phyloP scores from a whole-genome alignment of 30 jellyfish, hydroid and myxozoan species.

The Hydractinia symbiolongicarpus region DNA sequence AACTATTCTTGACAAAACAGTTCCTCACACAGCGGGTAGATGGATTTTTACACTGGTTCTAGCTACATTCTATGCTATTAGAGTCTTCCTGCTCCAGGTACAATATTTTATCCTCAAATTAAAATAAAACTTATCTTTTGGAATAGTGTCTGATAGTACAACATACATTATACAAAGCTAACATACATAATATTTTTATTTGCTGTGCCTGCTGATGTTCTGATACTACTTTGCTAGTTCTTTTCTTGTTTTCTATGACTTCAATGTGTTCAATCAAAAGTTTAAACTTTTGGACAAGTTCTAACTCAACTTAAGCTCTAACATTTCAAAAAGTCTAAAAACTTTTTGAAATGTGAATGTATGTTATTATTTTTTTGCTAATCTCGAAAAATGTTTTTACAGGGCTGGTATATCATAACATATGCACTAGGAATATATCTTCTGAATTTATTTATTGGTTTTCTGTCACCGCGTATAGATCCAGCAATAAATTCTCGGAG shows the following conservation, averaged over 20 bases:
- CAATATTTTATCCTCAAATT: neutral
- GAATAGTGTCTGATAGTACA: no score
- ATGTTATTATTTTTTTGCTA: no score
- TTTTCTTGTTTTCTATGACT: no score
- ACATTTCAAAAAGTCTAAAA: no score
- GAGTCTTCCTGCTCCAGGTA: slow-evolving; percentile 85
- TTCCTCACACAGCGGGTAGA: slow-evolving; percentile 60
- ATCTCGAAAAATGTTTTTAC: neutral
- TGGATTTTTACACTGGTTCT: slow-evolving; percentile 48
- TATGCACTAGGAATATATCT: slow-evolving; percentile 93
- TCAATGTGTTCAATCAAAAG: no score
- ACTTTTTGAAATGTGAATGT: no score
- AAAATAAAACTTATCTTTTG: neutral
- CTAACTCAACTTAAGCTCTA: no score
- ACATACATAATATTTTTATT: no score
- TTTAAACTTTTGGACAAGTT: no score
- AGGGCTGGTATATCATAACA: slow-evolving; percentile 99
- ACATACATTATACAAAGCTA: no score
- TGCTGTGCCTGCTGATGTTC: no score
- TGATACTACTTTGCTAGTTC: no score
- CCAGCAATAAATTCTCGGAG: slow-evolving; percentile 79
- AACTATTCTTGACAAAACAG: slow-evolving; percentile 66
- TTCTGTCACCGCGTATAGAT: slow-evolving; percentile 89
- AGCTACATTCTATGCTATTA: slow-evolving; percentile 28
- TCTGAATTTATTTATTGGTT: slow-evolving; percentile 93